Conservation (phyloP, 2,888 invertebrate genomes). For the Cryptus viduatorius region DNA sequence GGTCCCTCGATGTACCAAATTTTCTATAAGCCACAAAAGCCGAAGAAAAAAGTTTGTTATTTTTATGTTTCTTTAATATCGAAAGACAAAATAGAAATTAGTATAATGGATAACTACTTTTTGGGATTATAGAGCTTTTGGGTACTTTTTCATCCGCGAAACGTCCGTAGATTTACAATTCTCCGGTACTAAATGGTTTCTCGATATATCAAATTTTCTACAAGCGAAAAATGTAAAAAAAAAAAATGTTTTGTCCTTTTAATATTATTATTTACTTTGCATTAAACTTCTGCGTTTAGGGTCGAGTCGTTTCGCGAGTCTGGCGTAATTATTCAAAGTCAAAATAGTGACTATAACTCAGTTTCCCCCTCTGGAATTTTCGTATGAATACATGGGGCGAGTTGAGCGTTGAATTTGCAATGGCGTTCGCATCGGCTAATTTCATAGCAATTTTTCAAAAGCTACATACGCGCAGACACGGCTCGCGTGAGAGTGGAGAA, state of each 20-base stretch:
- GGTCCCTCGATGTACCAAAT: too few relatives aligned
- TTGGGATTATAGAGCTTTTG: not conserved
- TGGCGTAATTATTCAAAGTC: conserved; percentile 63
- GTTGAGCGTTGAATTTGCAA: conserved; percentile 35
- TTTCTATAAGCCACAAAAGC: too few relatives aligned
- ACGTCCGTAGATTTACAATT: too few relatives aligned
- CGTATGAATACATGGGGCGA: conserved; percentile 56
- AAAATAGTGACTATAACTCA: conserved; percentile 61
- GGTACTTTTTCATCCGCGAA: too few relatives aligned
- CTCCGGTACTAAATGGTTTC: too few relatives aligned
- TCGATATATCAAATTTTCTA: too few relatives aligned
- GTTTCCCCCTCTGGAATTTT: conserved; percentile 2
- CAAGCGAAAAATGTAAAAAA: too few relatives aligned
- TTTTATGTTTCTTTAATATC: not conserved
- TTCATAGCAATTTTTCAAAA: conserved; percentile 57
- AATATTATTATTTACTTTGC: not conserved
- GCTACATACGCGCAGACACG: conserved; percentile 5
- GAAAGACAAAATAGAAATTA: too few relatives aligned
- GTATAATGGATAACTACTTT: too few relatives aligned
- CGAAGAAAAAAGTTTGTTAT: not conserved
- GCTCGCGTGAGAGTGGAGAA: conserved; percentile 11
- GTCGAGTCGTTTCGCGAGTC: conserved; percentile 17
- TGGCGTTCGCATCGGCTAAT: conserved; percentile 62
- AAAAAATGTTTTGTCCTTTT: not conserved
- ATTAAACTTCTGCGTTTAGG: not conserved